Evolutionary conservation across 2,113 vertebrate genomes (phyloP), one percentile per base, ranked within the genome.

Genomic region (Grus americana): DNA sequence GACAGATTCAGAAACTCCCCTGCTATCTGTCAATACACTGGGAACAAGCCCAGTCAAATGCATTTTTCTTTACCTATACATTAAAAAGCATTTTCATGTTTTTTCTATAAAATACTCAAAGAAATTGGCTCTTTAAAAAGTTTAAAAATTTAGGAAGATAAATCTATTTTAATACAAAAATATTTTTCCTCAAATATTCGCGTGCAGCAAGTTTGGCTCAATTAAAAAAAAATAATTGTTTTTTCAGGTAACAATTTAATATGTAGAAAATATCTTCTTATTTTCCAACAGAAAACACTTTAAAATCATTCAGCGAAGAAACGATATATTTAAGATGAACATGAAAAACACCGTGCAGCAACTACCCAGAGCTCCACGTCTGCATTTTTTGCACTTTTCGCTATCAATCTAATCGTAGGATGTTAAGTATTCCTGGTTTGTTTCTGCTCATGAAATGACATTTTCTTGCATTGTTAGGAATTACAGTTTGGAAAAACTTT

Each of bases 261-360:
- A 59, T 44, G 75, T 42, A 63, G 50, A 66, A 95, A 93, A 50
- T 30, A 46, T 15, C 17, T 74, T 78, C 74, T 73, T 29, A 18
- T 73, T 96, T 97, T 95, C 44, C 85, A 92, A 38, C 34, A 68
- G 57, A 85, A 94, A 96, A 76, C 71, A 17, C 59, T 82, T 95
- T 21, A 36, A 75, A 97, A 94, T 65, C 67, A 71, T 83, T 76
- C 71, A 67, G 38, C 36, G 84, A 90, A 91, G 5, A 88, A 96
- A 85, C 4, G 8, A 54, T 90, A 17, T 30, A 47, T 94, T 92
- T 76, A 22, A 94, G 83, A 79, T 24, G 15, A 94, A 65, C 21
- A 86, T 7, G 38, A 75, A 90, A 93, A 95, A 32, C 21, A 15
- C 42, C 62, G 52, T 4, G 55, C 79, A 90, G 62, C 52, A 95